phyloP scores from a whole-genome alignment of 2,113 vertebrate species.

The Xenus cinereus region DNA sequence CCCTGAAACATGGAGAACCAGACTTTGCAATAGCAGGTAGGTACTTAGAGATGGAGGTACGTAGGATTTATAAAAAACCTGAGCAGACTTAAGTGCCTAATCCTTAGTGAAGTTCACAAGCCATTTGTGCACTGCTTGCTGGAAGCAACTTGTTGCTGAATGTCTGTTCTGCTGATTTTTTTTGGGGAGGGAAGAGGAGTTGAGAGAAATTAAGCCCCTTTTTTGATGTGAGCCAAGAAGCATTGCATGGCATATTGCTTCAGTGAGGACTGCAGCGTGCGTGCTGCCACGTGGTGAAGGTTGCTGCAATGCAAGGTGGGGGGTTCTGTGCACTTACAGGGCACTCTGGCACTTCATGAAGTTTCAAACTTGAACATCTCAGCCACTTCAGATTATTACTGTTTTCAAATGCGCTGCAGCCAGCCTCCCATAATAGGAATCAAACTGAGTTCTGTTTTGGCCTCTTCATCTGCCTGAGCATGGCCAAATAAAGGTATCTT shows the following conservation, averaged over 20 bases:
- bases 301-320: background rate
- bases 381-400: conserved; percentile 2
- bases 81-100: background rate
- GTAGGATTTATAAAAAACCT: background rate
- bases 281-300: background rate
- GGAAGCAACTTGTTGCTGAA: background rate
- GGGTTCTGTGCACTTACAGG: background rate
- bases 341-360: background rate
- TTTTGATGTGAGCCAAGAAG: background rate
- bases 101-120: background rate
- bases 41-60: background rate
- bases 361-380: conserved; percentile 19
- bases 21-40: background rate
- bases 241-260: fast-evolving
- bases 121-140: background rate
- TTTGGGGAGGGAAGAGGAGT: background rate
- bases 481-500: conserved; percentile 68
- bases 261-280: background rate
- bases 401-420: conserved; percentile 45
- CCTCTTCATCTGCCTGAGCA: conserved; percentile 32
- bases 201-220: background rate
- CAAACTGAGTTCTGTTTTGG: conserved; percentile 50
- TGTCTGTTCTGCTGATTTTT: background rate
- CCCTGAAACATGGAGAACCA: background rate
- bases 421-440: conserved; percentile 62